Evolutionary conservation across 2,888 invertebrate genomes (phyloP), one percentile per base, ranked within the genome.

Genomic region (Brachylomia viminalis): DNA sequence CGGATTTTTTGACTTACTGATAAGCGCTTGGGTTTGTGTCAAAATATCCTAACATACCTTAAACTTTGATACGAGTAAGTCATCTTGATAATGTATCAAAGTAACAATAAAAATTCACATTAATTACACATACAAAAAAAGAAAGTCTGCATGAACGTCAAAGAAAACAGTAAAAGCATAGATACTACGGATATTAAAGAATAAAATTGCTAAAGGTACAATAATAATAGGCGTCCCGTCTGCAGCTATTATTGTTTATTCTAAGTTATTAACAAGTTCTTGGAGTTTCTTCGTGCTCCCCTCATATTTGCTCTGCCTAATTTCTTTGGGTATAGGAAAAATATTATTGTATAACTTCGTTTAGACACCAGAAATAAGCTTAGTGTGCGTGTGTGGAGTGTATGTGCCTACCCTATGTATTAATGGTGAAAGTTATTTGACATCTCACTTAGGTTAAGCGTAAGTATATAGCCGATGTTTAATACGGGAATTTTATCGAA

Each of bases 241-340:
- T 83, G 69, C 77, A 66, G 72, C 66, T 84, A 80, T 84, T 85
- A 86, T 82, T 86, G 80, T 86, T 88, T 92, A 88, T 66, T 91
- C 91, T 92, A 76, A 90, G 92, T 88, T 90, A 89, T 89, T 83
- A 90, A 86, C 86, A 91, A 92, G 88, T 92, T 92, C 83, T 83
- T 80, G 72, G 82, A 91, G 87, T 88, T 90, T 86, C 87, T 86
- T 77, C 86, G 83, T 69, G 79, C 90, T 79, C 92, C 92, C 93
- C 89, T 88, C 89, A 90, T 93, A 92, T 93, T 93, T 94, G 91
- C 90, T 92, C 91, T 86, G 89, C 91, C 91, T 93, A 93, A 94
- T 94, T 93, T 93, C 93, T 92, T 90, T 74, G 86, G 90, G 89
- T 83, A 86, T 91, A 89, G 90, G 91, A 92, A 93, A 92, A 93